These are phyloP conservation scores for Silurus asotus DNA, from an alignment of 2,113 vertebrate genomes.

Conservation along the genomic window DNA sequence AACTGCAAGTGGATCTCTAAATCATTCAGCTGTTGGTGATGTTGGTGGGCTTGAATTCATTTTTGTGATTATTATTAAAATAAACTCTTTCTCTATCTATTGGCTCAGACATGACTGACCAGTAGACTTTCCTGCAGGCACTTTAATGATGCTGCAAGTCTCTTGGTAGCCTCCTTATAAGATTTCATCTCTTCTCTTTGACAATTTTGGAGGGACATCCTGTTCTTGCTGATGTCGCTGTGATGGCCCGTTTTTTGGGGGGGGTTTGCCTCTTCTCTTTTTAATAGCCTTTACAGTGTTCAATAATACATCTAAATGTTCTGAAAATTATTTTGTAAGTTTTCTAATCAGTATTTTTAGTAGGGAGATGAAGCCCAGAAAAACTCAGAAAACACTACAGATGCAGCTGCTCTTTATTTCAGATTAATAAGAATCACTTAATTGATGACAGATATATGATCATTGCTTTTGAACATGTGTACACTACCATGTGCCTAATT, in stretches of 20 bases:
- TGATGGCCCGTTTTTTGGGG: neutral
- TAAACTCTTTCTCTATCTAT: no score
- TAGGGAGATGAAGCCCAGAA: neutral
- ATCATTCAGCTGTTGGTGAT: no score
- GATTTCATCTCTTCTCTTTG: neutral
- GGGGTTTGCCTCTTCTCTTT: neutral
- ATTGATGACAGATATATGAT: no score
- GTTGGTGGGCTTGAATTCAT: no score
- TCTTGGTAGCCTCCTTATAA: neutral
- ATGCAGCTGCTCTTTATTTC: neutral
- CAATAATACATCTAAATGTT: neutral
- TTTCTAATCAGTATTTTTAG: neutral
- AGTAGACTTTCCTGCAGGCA: neutral
- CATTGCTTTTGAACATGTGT: no score
- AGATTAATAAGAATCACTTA: no score
- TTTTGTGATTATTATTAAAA: no score
- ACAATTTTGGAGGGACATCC: neutral
- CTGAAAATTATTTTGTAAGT: neutral
- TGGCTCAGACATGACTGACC: neutral
- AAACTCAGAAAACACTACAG: neutral
- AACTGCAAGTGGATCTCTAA: no score
- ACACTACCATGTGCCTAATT: no score
- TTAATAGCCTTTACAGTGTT: neutral
- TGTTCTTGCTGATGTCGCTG: neutral
- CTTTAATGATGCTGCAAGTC: neutral